These are phyloP conservation scores for Hephaestus fuliginosus DNA, from an alignment of 2,797 vertebrate genomes.

Conservation along the genomic window DNA sequence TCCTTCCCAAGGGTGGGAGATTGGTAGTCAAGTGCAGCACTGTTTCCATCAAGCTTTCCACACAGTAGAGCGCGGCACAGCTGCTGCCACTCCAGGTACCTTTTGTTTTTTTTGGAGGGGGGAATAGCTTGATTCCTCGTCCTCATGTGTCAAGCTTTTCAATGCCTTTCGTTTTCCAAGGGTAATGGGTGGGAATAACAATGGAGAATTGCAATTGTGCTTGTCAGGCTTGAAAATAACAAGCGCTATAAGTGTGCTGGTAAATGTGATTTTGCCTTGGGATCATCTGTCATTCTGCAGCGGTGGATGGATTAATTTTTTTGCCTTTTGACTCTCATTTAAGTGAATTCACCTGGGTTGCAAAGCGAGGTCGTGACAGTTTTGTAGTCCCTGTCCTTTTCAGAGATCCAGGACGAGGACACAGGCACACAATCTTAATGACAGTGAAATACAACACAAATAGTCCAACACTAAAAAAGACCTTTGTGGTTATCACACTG, in stretches of 20 bases:
- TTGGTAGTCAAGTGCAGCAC: slow-evolving; percentile 66
- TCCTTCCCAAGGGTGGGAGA: slow-evolving; percentile 50
- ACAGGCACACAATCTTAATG: not conserved
- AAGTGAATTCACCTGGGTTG: not conserved
- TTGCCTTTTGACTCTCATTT: not conserved
- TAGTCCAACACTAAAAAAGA: not conserved
- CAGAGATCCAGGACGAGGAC: not conserved
- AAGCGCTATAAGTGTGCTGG: slow-evolving; percentile 3
- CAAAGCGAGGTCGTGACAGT: not conserved
- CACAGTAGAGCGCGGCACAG: slow-evolving; percentile 48
- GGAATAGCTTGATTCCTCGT: slow-evolving; percentile 16
- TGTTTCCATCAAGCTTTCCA: slow-evolving; percentile 63
- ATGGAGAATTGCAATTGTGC: slow-evolving; percentile 14
- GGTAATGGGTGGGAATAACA: slow-evolving; percentile 48
- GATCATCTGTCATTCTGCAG: slow-evolving; percentile 17
- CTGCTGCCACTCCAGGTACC: slow-evolving; percentile 69
- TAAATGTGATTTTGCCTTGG: slow-evolving; percentile 19
- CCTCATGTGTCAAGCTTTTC: slow-evolving; percentile 23
- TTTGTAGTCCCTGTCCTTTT: not conserved
- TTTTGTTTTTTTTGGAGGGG: not conserved
- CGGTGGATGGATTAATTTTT: not conserved
- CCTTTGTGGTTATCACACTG: not conserved
- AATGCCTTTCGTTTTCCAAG: slow-evolving; percentile 18
- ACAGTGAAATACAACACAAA: not conserved
- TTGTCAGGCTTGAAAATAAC: slow-evolving; percentile 37